Conservation (phyloP, 2,113 vertebrate genomes). For the Procavia capensis region DNA sequence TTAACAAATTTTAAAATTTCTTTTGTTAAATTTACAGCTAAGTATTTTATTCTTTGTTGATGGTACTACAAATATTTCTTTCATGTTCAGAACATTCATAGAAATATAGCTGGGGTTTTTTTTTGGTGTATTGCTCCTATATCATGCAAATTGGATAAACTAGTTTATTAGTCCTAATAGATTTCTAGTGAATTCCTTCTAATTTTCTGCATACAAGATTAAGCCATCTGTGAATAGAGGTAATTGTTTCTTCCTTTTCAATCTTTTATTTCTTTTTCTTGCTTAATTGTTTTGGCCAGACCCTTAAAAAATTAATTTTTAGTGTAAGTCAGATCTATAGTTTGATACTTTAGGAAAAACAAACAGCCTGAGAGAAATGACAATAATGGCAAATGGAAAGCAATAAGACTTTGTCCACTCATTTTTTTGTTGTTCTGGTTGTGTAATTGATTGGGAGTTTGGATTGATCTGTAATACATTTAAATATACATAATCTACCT, state of each 20-base stretch:
- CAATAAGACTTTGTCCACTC: background rate
- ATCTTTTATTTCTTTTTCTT: background rate
- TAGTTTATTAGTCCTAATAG: background rate
- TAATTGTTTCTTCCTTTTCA: constrained; percentile 8
- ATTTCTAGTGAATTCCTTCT: background rate
- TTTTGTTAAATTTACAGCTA: constrained; percentile 8
- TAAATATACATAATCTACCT: background rate
- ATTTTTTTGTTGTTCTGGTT: background rate
- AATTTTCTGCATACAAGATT: background rate
- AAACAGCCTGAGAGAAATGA: background rate
- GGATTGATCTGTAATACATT: background rate
- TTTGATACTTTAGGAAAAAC: background rate
- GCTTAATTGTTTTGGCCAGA: background rate
- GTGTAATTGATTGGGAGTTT: background rate
- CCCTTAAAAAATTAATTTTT: background rate
- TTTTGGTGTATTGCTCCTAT: background rate
- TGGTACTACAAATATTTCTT: background rate
- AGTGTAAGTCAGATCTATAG: background rate
- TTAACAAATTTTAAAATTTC: background rate
- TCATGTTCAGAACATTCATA: constrained; percentile 2
- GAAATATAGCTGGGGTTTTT: background rate
- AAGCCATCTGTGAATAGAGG: background rate
- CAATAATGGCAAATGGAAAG: background rate
- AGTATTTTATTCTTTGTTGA: background rate
- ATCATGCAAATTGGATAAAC: background rate